These are phyloP conservation scores for Lycia hirtaria DNA, from an alignment of 2,888 invertebrate species.

Conservation along the genomic window DNA sequence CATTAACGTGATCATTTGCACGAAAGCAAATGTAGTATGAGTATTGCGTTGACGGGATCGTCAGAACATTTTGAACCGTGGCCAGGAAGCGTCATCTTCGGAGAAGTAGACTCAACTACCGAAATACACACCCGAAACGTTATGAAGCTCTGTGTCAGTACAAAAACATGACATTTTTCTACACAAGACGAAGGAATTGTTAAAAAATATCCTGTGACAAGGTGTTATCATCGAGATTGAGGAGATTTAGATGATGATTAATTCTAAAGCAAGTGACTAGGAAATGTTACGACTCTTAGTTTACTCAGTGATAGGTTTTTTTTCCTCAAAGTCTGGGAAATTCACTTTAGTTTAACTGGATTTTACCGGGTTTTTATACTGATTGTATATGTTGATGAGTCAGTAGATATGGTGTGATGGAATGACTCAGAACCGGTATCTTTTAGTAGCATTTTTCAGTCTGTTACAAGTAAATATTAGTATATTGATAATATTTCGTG, in stretches of 20 bases:
- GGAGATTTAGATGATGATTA: slow-evolving; percentile 24
- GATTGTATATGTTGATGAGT: slow-evolving; percentile 13
- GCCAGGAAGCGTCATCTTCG: slow-evolving; percentile 30
- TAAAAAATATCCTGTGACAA: neutral
- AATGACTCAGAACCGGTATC: slow-evolving; percentile 20
- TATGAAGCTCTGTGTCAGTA: slow-evolving; percentile 6
- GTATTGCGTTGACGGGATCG: no score
- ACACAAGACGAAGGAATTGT: neutral
- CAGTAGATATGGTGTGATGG: slow-evolving; percentile 24
- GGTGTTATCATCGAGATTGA: slow-evolving; percentile 7
- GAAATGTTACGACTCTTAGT: slow-evolving; percentile 6
- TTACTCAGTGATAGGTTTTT: slow-evolving; percentile 11
- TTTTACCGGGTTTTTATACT: neutral
- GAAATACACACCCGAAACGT: slow-evolving; percentile 1
- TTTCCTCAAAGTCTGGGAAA: slow-evolving; percentile 12
- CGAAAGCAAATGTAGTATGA: no score
- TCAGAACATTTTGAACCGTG: slow-evolving; percentile 22
- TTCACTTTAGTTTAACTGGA: neutral
- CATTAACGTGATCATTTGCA: no score
- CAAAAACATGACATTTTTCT: neutral
- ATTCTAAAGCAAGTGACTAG: slow-evolving; percentile 22
- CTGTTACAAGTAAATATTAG: no score
- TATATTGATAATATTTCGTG: no score
- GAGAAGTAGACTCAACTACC: slow-evolving; percentile 21
- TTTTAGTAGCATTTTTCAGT: neutral